These are phyloP conservation scores for Emydura subglobosa DNA, from an alignment of 2,113 vertebrate genomes.

Conservation along the genomic window DNA sequence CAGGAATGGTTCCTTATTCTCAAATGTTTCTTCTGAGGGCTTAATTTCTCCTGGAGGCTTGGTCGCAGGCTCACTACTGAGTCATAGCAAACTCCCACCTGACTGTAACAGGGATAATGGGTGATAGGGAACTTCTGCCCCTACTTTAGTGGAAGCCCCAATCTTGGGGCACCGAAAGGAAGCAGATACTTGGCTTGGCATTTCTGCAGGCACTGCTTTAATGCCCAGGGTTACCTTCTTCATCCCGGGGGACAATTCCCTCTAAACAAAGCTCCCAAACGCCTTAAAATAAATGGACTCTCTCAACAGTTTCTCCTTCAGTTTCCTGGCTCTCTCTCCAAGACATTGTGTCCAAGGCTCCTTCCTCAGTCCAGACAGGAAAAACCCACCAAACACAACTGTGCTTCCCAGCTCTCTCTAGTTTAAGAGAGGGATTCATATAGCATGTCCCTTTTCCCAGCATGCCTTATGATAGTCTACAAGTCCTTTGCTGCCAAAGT, in stretches of 20 bases:
- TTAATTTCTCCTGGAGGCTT: neutral
- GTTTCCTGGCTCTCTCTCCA: neutral
- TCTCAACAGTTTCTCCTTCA: neutral
- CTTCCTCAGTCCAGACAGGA: neutral
- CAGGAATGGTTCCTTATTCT: neutral
- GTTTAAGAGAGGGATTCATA: neutral
- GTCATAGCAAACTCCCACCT: neutral
- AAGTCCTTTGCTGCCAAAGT: fast-evolving
- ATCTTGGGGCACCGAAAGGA: neutral
- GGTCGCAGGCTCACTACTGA: neutral
- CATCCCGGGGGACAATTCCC: fast-evolving
- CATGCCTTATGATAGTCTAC: neutral
- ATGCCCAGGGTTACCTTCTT: neutral
- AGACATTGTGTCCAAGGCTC: fast-evolving
- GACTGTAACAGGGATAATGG: neutral
- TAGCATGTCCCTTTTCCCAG: neutral
- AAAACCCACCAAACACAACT: fast-evolving
- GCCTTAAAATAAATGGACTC: neutral
- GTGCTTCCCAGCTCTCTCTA: neutral
- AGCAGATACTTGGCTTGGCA: neutral
- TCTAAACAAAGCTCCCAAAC: neutral
- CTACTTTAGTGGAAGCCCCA: neutral
- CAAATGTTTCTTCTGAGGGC: neutral
- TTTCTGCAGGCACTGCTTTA: neutral
- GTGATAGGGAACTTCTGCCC: neutral